Evolutionary conservation across 2,113 vertebrate species (phyloP), one percentile per base, ranked within the genome.

Genomic region (Synchiropus splendidus): DNA sequence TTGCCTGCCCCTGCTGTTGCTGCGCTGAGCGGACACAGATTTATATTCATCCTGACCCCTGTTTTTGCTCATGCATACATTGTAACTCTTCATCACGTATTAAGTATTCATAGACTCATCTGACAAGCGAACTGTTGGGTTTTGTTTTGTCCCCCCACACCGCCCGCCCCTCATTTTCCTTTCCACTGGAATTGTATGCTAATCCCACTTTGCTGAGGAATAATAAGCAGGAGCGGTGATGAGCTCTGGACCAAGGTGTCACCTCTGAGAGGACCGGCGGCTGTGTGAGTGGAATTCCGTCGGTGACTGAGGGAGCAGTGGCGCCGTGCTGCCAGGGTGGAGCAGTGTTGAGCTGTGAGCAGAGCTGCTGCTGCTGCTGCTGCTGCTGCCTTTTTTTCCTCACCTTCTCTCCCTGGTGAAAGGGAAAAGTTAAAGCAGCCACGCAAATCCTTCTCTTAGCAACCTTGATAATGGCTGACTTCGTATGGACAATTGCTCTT

Each of bases 391-490:
- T n/a, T n/a, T n/a, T n/a, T n/a, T n/a, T n/a, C n/a, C n/a, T n/a
- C n/a, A n/a, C n/a, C n/a, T n/a, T n/a, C n/a, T n/a, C n/a, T n/a
- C n/a, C n/a, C 1, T 1, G 14, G 32, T 11, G 45, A 8, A 12
- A 12, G 27, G 30, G 12, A 10, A 35, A 16, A 18, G 36, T 43
- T 31, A 36, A 41, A 37, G n/a, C 9, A 2, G 16, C 50, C 13
- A 18, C 57, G 49, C 21, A 39, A 54, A 11, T 10, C 68, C 72
- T 75, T 36, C 76, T 64, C 50, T 14, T 74, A 59, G 74, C 66
- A 81, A 78, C 77, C 56, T 51, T 73, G 70, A 78, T 81, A 74
- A 77, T 61, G 57, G 67, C 16, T 45, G 36, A 53, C 36, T 42
- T 48, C 14, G 44, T 64, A 54, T 30, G 55, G 37, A 35, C 45